Base-by-base conservation (phyloP, 2,113 vertebrate species). In the Tachysurus vachellii region DNA sequence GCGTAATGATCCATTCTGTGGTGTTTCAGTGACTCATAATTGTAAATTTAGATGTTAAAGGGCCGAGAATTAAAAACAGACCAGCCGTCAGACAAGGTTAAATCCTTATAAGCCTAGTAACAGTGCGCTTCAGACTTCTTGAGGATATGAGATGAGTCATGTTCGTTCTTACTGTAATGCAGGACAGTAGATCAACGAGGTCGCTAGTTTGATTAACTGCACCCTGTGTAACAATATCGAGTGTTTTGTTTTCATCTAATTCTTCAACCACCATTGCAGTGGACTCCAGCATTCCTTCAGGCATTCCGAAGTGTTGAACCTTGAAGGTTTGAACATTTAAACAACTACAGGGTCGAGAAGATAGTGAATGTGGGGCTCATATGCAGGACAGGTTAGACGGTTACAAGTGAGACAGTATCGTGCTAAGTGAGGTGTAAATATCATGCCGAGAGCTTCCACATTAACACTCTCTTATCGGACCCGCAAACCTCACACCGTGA, bases 21-120 rank as follows among this genome's bases (percentile, higher is more conserved):
- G 23, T 84, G 75, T 86, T 88, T 87, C 87, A 62, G 61, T 83
- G 87, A 36, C 68, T 87, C 90, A 28, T 54, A 86, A 81, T 85
- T 23, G 81, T 28, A 80, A 80, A 70, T 81, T 11, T 79, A 86
- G 64, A 86, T 81, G 62, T 53, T 59, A 79, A 77, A 64, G 31
- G 57, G 50, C 47, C 53, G 19, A n/a, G 50, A 26, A 57, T 81
- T 81, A 70, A 86, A 89, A 91, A 87, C 57, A 85, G 5, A 5
- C 26, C 13, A 17, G 66, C 61, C 21, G 42, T 82, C 42, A 66
- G 28, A 44, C 57, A 50, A 86, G 77, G 59, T 86, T 14, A 56
- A 28, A 77, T 56, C 50, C 64, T 71, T 59, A 44, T 81, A 53
- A 57, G 77, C 31, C 31, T 31, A 68, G 23, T 53, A 79, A 59